Conservation (phyloP, 2,888 invertebrate species). For the Pteria penguin region DNA sequence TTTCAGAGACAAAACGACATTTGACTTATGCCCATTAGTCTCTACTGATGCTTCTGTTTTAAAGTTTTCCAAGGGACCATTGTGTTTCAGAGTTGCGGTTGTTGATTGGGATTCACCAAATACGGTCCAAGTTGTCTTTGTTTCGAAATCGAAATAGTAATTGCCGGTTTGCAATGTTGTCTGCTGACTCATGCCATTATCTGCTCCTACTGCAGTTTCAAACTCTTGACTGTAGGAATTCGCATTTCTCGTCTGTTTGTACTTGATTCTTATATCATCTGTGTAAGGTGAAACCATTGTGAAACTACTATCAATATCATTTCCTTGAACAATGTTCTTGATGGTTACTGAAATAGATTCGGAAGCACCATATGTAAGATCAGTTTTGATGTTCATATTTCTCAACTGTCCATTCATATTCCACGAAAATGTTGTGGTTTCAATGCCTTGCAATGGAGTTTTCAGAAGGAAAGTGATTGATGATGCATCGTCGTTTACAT, state of each 20-base stretch:
- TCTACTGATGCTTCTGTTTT: conserved; percentile 18
- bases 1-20: conserved; percentile 6
- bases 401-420: conserved; percentile 42
- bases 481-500: conserved; percentile 4
- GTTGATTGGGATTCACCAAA: conserved; percentile 36
- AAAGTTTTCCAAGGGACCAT: conserved; percentile 22
- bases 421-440: conserved; percentile 39
- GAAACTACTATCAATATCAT: background rate
- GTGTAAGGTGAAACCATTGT: conserved; percentile 48
- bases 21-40: background rate
- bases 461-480: conserved; percentile 6
- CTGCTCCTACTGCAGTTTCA: conserved; percentile 34
- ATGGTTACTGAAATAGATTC: background rate
- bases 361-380: background rate
- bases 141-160: conserved; percentile 22
- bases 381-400: conserved; percentile 2
- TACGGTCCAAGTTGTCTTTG: conserved; percentile 19
- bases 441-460: conserved; percentile 38
- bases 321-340: background rate
- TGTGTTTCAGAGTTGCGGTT: conserved; percentile 42
- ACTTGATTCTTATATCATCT: conserved; percentile 40
- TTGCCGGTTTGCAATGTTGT: conserved; percentile 27
- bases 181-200: conserved; percentile 32
- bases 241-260: conserved; percentile 33
- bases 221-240: conserved; percentile 35